Evolutionary conservation across 2,888 invertebrate genomes (phyloP).

Genomic region (Ormyrus rosae): DNA sequence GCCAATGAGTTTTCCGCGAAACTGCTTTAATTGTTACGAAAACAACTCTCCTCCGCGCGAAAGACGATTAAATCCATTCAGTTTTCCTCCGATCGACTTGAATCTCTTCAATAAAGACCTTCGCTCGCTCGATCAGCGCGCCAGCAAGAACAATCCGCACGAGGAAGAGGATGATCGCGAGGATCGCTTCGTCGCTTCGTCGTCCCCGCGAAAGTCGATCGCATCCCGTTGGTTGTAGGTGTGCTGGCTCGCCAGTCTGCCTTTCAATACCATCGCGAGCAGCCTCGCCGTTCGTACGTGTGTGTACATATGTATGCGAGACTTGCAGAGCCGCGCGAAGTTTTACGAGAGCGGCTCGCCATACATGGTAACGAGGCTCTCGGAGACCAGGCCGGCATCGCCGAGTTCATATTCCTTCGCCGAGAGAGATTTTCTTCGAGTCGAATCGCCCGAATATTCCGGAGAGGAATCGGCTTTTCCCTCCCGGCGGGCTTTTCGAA

Average conservation of each 20-base stretch:
- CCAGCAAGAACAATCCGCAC: not conserved
- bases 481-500: not conserved
- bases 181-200: not conserved
- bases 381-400: slow-evolving; percentile 6
- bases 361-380: slow-evolving; percentile 66
- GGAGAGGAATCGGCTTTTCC: slow-evolving; percentile 2
- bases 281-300: not conserved
- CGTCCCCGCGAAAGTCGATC: slow-evolving; percentile 37
- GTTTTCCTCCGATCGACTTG: too few relatives aligned
- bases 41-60: too few relatives aligned
- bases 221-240: slow-evolving; percentile 23
- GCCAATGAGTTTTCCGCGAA: too few relatives aligned
- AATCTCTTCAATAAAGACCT: too few relatives aligned
- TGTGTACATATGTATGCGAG: not conserved
- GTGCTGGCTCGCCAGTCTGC: not conserved
- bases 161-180: not conserved
- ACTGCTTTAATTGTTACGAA: too few relatives aligned
- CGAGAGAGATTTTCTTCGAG: too few relatives aligned
- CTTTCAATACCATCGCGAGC: slow-evolving; percentile 15
- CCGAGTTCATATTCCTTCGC: not conserved
- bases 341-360: slow-evolving; percentile 69
- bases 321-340: slow-evolving; percentile 56
- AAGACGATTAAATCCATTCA: too few relatives aligned
- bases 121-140: not conserved
- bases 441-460: not conserved